Evolutionary conservation across 2,888 invertebrate species (phyloP).

Genomic region (Allygus modestus): DNA sequence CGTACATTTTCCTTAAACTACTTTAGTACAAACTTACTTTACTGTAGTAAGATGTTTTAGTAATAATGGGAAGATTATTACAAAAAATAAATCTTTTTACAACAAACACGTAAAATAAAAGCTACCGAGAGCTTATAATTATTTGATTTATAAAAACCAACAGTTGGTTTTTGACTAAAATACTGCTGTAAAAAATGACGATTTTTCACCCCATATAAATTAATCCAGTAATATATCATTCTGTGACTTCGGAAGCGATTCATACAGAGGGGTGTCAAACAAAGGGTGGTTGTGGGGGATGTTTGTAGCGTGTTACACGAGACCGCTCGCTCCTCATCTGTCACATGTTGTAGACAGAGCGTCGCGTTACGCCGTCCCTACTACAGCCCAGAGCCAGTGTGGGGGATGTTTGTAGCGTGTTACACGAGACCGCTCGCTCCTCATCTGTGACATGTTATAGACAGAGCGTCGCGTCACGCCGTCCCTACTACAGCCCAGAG

Average conservation of each 20-base stretch:
- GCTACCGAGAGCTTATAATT: too few species aligned
- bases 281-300: constrained; percentile 10
- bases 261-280: background rate
- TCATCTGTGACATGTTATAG: background rate
- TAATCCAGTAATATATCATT: constrained; percentile 25
- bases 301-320: constrained; percentile 17
- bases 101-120: too few species aligned
- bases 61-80: too few species aligned
- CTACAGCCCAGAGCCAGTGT: too few species aligned
- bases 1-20: too few species aligned
- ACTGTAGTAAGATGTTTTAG: too few species aligned
- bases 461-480: background rate
- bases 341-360: background rate
- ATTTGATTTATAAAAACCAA: too few species aligned
- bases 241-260: constrained; percentile 26
- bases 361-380: background rate
- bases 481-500: too few species aligned
- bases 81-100: too few species aligned
- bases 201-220: constrained; percentile 14
- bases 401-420: constrained; percentile 20
- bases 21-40: too few species aligned
- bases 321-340: background rate
- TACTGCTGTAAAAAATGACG: background rate
- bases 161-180: too few species aligned
- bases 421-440: background rate